Conservation (phyloP, 2,113 vertebrate genomes). For the Polypterus senegalus region DNA sequence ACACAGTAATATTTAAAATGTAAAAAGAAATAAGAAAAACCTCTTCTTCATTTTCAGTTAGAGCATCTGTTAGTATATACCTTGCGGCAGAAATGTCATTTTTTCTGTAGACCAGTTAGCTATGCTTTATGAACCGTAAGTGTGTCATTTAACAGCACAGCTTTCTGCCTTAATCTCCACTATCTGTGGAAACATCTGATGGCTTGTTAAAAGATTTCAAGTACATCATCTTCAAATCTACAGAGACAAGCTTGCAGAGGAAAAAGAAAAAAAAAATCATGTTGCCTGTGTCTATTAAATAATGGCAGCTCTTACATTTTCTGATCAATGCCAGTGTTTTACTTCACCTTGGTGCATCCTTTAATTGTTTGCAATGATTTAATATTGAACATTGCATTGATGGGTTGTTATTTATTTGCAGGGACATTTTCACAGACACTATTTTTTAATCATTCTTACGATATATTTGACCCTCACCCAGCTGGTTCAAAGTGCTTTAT, state of each 20-base stretch:
- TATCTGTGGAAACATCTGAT: slow-evolving; percentile 3
- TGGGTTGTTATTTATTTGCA: no score
- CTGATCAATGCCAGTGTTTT: not conserved
- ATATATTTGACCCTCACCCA: no score
- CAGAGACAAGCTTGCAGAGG: not conserved
- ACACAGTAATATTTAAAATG: no score
- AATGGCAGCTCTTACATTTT: not conserved
- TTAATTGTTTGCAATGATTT: no score
- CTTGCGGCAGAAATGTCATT: slow-evolving; percentile 2
- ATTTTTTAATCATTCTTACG: no score
- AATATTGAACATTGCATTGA: no score
- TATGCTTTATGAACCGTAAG: slow-evolving; percentile 15
- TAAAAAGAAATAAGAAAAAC: no score
- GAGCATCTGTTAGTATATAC: slow-evolving; percentile 11
- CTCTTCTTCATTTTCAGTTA: not conserved
- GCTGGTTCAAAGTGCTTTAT: no score
- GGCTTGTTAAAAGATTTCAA: slow-evolving; percentile 7
- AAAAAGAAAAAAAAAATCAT: not conserved
- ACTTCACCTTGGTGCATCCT: no score
- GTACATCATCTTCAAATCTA: not conserved
- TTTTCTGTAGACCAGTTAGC: slow-evolving; percentile 8
- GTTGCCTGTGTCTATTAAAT: not conserved
- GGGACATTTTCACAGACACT: no score
- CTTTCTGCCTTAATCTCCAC: slow-evolving; percentile 1
- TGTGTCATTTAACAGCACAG: slow-evolving; percentile 11